Percentiles rank a stretch among this genome's conserved stretches.
phyloP scores from a whole-genome alignment of 1,140 invertebrate species.

The Eriosoma lanigerum region DNA sequence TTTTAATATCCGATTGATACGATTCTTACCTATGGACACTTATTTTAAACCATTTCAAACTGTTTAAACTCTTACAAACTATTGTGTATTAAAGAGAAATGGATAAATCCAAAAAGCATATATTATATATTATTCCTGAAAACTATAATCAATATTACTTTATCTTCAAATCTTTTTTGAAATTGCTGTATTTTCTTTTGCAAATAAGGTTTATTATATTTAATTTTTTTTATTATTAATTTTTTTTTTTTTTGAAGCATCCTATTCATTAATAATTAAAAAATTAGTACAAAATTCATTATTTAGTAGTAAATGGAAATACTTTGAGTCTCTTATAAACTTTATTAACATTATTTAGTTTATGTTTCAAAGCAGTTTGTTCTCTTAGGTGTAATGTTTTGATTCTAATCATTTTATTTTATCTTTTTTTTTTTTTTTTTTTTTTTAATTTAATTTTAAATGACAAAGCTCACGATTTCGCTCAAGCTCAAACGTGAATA shows the following conservation, averaged over 20 bases:
- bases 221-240: slow-evolving; percentile 47
- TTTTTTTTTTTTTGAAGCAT: slow-evolving; percentile 60
- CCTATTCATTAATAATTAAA: slow-evolving; percentile 57
- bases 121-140: too few species aligned
- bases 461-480: slow-evolving; percentile 79
- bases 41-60: too few species aligned
- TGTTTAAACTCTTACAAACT: too few species aligned
- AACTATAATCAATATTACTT: background rate
- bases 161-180: slow-evolving; percentile 42
- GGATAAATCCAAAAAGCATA: too few species aligned
- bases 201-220: slow-evolving; percentile 33
- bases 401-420: slow-evolving; percentile 77
- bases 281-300: too few species aligned
- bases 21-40: too few species aligned
- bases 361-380: slow-evolving; percentile 79
- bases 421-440: too few species aligned
- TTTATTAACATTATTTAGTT: slow-evolving; percentile 79
- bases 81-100: too few species aligned
- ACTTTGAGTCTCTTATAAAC: slow-evolving; percentile 75
- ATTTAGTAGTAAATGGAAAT: background rate
- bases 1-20: too few species aligned
- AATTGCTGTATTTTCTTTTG: slow-evolving; percentile 38
- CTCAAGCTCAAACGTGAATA: slow-evolving; percentile 71
- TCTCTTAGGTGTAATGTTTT: slow-evolving; percentile 76
- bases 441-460: slow-evolving; percentile 77